Evolutionary conservation across 2,797 vertebrate genomes (phyloP).

Genomic region (Toxotes lorentzi): DNA sequence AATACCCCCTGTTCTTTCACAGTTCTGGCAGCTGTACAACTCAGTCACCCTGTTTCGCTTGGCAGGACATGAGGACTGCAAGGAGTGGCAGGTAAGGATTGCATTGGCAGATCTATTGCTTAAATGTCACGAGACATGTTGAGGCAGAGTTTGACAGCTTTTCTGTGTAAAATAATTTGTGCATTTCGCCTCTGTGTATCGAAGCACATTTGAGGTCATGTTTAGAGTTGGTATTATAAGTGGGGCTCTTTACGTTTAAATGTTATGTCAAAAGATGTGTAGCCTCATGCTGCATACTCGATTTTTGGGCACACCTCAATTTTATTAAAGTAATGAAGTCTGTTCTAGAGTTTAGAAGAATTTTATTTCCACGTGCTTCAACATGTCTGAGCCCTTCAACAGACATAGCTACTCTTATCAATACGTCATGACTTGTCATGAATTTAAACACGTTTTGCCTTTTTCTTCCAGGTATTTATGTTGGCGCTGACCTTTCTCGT

Average conservation of each 20-base stretch:
- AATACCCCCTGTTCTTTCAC: constrained; percentile 38
- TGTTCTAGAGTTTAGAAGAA: not conserved
- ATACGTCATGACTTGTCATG: not conserved
- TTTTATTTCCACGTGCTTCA: not conserved
- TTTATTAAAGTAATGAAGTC: not conserved
- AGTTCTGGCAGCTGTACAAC: constrained; percentile 99
- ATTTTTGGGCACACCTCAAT: not conserved
- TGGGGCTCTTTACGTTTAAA: not conserved
- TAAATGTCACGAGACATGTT: constrained; percentile 5
- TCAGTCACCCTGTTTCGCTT: constrained; percentile 93
- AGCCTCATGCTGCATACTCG: not conserved
- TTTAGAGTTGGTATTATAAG: not conserved
- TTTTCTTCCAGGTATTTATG: constrained; percentile 90
- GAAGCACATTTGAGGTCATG: not conserved
- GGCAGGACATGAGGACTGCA: constrained; percentile 92
- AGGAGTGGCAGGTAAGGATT: constrained; percentile 95
- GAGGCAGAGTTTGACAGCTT: not conserved
- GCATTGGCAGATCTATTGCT: not conserved
- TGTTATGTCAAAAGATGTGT: not conserved
- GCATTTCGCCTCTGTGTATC: not conserved
- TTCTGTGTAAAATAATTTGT: not conserved
- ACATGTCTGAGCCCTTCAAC: not conserved
- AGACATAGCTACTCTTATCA: not conserved
- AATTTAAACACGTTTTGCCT: not conserved
- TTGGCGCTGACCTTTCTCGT: constrained; percentile 94